These are phyloP conservation scores for Clarias gariepinus DNA, from an alignment of 2,113 vertebrate species.

Conservation along the genomic window DNA sequence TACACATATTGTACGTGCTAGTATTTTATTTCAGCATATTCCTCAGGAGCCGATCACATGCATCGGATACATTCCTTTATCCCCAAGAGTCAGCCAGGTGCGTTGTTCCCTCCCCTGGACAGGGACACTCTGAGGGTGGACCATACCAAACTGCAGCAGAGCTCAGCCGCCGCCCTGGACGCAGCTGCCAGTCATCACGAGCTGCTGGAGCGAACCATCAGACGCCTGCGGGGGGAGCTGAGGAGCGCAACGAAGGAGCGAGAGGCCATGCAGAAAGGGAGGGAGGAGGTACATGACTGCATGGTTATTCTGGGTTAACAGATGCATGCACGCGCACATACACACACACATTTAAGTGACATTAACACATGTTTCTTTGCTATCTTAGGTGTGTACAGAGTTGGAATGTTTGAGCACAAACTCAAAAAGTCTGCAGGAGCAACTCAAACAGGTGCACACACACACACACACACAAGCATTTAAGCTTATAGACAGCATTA, in stretches of 20 bases:
- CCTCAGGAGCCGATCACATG: background rate
- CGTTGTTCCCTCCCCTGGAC: background rate
- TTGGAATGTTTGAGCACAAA: conserved; percentile 47
- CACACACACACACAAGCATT: conserved; percentile 3
- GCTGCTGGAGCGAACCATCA: conserved; percentile 63
- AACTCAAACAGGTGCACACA: conserved; percentile 50
- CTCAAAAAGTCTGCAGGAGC: conserved; percentile 49
- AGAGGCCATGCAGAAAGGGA: conserved; percentile 61
- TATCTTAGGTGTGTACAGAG: conserved; percentile 55
- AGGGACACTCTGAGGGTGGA: conserved; percentile 68
- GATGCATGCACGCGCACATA: background rate
- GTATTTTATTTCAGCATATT: background rate
- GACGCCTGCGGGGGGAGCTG: conserved; percentile 64
- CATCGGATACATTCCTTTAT: background rate
- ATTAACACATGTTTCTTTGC: background rate
- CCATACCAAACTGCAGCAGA: conserved; percentile 63
- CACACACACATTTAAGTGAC: background rate
- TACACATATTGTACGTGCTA: background rate
- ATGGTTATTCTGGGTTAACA: background rate
- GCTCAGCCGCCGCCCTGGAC: conserved; percentile 58
- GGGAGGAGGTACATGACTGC: conserved; percentile 53
- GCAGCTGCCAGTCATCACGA: conserved; percentile 60
- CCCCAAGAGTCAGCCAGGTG: background rate
- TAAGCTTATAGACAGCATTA: background rate
- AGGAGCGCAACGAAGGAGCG: conserved; percentile 57